Base-by-base conservation (phyloP, 2,888 invertebrate species). In the Allophyes oxyacanthae region DNA sequence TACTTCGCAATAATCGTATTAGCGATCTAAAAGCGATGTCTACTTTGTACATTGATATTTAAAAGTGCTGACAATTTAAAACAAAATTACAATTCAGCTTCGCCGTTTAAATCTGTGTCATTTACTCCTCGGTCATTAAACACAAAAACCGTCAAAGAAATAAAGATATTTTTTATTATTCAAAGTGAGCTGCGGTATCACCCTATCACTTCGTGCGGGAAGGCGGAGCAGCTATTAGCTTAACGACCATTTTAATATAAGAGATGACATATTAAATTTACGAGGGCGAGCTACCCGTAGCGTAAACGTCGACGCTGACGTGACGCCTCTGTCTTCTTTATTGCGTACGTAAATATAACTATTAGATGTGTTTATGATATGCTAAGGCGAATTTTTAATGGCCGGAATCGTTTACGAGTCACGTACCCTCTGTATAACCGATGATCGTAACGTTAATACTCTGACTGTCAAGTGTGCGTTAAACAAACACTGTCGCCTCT, bases 261-360 rank as follows among this genome's bases (percentile, higher is more conserved):
- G 86, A 92, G 91, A 91, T 92, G 92, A 93, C 90, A 91, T 92
- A 91, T 92, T 92, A 92, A 92, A 92, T 92, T 92, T 92, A 92
- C 90, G 92, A 93, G 86, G 86, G 82, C 84, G 52, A 87, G 88
- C 90, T 89, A 86, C 90, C 85, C 85, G 80, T 80, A 75, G 84
- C 84, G 83, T 86, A 87, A 89, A 85, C 88, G 88, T 84, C 78
- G 83, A 78, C 79, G 84, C 81, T 90, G 87, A 85, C 89, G 85
- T 89, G 89, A 89, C 86, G 88, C 90, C 87, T 87, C 87, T 88
- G 89, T 90, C 84, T 88, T 82, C 86, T 92, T 91, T 92, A 92
- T 91, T 88, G 87, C 89, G 83, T 87, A 85, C 86, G 86, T 87
- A 88, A 89, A 89, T 87, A 88, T 86, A 87, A 90, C 87, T 90